These are phyloP conservation scores for Drosophila antonietae DNA, from an alignment of 2,888 invertebrate species.

Conservation along the genomic window DNA sequence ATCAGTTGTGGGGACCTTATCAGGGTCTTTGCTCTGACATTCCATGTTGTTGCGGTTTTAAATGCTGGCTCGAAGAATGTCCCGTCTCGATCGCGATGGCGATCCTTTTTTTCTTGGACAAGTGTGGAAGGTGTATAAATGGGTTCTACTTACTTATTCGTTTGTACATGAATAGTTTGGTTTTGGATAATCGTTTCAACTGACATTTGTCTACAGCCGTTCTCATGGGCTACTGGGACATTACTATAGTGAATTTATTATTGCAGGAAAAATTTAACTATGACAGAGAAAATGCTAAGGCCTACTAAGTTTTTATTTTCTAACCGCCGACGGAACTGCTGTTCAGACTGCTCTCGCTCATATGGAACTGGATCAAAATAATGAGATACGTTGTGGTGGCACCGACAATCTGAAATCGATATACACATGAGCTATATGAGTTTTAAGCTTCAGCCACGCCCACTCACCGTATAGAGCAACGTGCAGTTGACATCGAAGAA, in stretches of 20 bases:
- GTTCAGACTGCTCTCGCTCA: constrained; percentile 67
- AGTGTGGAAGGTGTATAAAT: constrained; percentile 14
- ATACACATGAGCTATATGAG: background rate
- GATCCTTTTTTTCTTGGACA: constrained; percentile 18
- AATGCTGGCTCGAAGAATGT: constrained; percentile 11
- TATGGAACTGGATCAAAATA: constrained; percentile 85
- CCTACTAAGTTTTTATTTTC: background rate
- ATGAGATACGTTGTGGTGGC: constrained; percentile 85
- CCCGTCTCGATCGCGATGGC: constrained; percentile 21
- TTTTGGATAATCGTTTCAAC: constrained; percentile 13
- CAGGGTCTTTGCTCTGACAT: constrained; percentile 11
- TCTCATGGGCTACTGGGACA: constrained; percentile 27
- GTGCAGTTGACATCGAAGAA: constrained; percentile 85
- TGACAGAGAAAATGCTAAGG: background rate
- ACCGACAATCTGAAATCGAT: constrained; percentile 82
- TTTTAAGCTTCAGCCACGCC: too few relatives aligned
- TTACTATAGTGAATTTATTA: background rate
- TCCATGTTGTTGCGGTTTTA: constrained; percentile 29
- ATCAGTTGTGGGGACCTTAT: constrained; percentile 7
- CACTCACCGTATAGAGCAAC: constrained; percentile 84
- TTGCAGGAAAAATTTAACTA: background rate
- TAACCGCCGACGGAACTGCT: constrained; percentile 4
- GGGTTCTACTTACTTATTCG: constrained; percentile 26
- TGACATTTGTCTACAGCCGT: constrained; percentile 13
- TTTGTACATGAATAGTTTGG: constrained; percentile 22